These are phyloP conservation scores for Sphyrna mokarran DNA, from an alignment of 2,113 vertebrate species.

Conservation along the genomic window DNA sequence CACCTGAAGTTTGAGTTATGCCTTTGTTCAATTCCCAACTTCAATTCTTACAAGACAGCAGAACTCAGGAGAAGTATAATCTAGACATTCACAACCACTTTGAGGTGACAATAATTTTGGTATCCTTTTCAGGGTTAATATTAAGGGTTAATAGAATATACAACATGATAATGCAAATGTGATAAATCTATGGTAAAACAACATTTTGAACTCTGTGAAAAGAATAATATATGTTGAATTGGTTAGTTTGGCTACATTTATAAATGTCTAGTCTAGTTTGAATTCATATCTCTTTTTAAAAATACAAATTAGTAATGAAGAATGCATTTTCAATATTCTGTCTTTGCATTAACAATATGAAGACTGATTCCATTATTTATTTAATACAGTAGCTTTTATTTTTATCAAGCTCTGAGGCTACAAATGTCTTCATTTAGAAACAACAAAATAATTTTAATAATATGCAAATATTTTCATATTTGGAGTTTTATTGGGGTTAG, in stretches of 20 bases:
- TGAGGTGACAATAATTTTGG: background rate
- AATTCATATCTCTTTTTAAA: background rate
- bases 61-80: background rate
- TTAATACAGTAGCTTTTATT: no score
- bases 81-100: background rate
- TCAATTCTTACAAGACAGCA: background rate
- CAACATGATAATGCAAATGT: background rate
- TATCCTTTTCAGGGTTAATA: background rate
- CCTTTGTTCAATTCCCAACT: background rate
- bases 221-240: background rate
- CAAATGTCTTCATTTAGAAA: background rate
- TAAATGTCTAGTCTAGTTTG: background rate
- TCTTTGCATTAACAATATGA: background rate
- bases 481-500: background rate
- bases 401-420: background rate
- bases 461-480: no score
- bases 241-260: background rate
- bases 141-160: background rate
- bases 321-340: conserved; percentile 6
- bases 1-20: background rate
- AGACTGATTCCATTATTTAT: background rate
- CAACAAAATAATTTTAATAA: background rate
- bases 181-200: background rate
- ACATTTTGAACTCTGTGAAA: background rate
- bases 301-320: background rate